Evolutionary conservation across 2,797 vertebrate genomes (phyloP).

Genomic region (Chrysocyon brachyurus): DNA sequence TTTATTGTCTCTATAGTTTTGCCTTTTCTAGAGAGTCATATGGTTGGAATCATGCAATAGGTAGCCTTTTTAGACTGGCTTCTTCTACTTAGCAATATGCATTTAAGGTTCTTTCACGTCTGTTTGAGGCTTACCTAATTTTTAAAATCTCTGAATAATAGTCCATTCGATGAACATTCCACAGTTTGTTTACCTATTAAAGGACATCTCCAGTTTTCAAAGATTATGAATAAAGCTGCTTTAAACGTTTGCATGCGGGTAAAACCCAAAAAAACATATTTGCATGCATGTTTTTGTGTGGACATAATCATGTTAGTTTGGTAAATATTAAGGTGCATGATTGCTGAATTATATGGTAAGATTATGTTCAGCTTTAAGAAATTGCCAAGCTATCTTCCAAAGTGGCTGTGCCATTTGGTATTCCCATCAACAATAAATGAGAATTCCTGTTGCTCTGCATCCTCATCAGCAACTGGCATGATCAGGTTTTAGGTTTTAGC

Average conservation of each 20-base stretch:
- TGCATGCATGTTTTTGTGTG: neutral
- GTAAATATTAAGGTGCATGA: neutral
- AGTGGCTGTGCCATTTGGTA: neutral
- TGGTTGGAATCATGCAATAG: neutral
- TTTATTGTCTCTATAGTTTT: neutral
- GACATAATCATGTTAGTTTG: neutral
- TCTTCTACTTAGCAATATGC: neutral
- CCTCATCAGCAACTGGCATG: neutral
- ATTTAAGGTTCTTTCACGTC: neutral
- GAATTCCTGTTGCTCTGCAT: neutral
- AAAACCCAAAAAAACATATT: neutral
- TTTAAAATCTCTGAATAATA: neutral
- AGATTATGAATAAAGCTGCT: neutral
- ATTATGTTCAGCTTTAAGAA: neutral
- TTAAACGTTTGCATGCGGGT: neutral
- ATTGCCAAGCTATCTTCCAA: neutral
- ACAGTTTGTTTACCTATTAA: neutral
- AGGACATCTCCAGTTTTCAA: neutral
- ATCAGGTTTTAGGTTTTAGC: neutral
- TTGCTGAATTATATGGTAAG: neutral
- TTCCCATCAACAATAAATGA: neutral
- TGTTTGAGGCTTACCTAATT: neutral
- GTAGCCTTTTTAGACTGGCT: neutral
- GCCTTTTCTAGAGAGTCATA: neutral
- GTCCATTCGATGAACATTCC: neutral